Conservation (phyloP, 64 coral and sea anemone genomes). For the Montipora capricornis region DNA sequence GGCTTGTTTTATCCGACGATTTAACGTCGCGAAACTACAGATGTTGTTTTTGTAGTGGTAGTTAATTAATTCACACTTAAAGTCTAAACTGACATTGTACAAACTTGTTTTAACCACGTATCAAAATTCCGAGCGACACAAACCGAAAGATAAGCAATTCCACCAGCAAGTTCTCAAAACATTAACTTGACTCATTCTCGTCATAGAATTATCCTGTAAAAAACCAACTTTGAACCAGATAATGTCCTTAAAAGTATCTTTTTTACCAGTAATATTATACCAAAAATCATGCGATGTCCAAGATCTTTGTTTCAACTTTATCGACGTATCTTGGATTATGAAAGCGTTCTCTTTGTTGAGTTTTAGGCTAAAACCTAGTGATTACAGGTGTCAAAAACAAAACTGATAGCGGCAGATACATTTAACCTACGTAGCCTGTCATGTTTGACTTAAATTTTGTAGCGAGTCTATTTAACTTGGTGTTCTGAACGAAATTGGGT, state of each 20-base stretch:
- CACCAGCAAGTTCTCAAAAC: not conserved
- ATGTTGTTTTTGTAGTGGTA: not conserved
- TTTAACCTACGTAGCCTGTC: not conserved
- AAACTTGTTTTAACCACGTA: not conserved
- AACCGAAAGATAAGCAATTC: not conserved
- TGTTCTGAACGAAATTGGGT: too few relatives aligned
- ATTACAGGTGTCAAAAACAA: constrained; percentile 22
- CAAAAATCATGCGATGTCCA: not conserved
- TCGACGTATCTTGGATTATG: constrained; percentile 33
- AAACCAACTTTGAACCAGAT: not conserved
- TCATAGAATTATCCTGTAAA: not conserved
- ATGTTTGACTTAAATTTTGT: not conserved
- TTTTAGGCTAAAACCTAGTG: not conserved
- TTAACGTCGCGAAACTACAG: not conserved
- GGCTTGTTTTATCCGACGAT: not conserved
- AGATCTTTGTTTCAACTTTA: not conserved
- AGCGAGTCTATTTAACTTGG: too few relatives aligned
- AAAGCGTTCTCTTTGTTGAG: not conserved
- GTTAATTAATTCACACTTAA: not conserved
- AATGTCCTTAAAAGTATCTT: not conserved
- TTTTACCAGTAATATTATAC: not conserved
- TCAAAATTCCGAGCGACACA: not conserved
- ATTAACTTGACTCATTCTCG: not conserved
- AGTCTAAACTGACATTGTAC: not conserved
- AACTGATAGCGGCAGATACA: not conserved